These are phyloP conservation scores for Melanargia galathea DNA, from an alignment of 2,888 invertebrate genomes.

Conservation along the genomic window DNA sequence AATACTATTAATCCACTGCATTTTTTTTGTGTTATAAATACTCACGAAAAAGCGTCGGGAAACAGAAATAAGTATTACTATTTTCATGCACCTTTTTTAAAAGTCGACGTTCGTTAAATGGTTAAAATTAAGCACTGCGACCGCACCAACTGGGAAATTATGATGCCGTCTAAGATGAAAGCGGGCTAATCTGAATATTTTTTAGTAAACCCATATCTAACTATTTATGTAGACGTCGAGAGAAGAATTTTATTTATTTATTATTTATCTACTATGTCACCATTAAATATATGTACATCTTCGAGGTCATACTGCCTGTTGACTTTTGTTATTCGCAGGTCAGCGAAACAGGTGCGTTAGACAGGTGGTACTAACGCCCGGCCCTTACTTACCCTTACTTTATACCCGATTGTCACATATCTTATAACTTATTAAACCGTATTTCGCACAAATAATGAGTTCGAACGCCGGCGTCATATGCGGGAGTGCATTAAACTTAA, in stretches of 20 bases:
- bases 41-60: too few species aligned
- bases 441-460: slow-evolving; percentile 30
- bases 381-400: slow-evolving; percentile 42
- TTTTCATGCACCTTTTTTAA: too few species aligned
- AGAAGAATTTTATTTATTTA: slow-evolving; percentile 4
- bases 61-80: too few species aligned
- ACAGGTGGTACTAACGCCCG: slow-evolving; percentile 72
- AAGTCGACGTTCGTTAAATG: too few species aligned
- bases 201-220: too few species aligned
- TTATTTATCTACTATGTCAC: not conserved
- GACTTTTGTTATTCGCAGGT: slow-evolving; percentile 37
- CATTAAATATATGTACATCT: slow-evolving; percentile 15
- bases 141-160: too few species aligned
- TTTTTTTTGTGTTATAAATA: too few species aligned
- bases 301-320: slow-evolving; percentile 38
- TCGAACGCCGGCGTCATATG: slow-evolving; percentile 12
- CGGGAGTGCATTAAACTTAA: slow-evolving; percentile 24
- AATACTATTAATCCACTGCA: too few species aligned
- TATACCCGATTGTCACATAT: slow-evolving; percentile 27
- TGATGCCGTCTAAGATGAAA: too few species aligned
- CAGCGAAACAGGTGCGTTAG: slow-evolving; percentile 65
- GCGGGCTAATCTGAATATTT: too few species aligned
- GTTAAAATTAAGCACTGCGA: too few species aligned
- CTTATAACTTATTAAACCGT: slow-evolving; percentile 10
- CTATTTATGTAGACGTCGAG: not conserved